These are phyloP conservation scores for Cabera pusaria DNA, from an alignment of 2,888 invertebrate genomes.

Conservation along the genomic window DNA sequence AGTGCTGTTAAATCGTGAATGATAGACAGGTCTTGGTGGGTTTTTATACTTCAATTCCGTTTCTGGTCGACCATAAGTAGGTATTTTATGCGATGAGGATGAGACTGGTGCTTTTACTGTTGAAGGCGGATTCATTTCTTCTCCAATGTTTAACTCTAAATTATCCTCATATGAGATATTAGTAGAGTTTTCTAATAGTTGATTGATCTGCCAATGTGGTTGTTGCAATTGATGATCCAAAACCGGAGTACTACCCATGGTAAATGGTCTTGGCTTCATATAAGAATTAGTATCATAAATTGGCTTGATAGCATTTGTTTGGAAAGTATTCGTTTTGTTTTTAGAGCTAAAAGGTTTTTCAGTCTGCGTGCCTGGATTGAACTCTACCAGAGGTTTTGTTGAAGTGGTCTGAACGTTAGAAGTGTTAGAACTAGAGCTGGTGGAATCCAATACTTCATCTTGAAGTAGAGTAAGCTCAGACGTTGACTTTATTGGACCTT, in stretches of 20 bases:
- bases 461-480: slow-evolving; percentile 50
- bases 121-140: slow-evolving; percentile 56
- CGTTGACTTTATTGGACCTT: slow-evolving; percentile 39
- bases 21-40: slow-evolving; percentile 49
- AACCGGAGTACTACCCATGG: slow-evolving; percentile 54
- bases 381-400: slow-evolving; percentile 44
- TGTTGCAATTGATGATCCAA: slow-evolving; percentile 74
- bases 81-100: slow-evolving; percentile 39
- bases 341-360: slow-evolving; percentile 70
- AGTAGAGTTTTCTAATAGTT: slow-evolving; percentile 66
- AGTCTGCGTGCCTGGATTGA: slow-evolving; percentile 72
- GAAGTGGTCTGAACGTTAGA: slow-evolving; percentile 29
- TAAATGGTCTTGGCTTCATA: slow-evolving; percentile 72
- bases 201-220: slow-evolving; percentile 79
- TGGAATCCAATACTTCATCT: slow-evolving; percentile 48
- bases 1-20: slow-evolving; percentile 45
- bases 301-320: slow-evolving; percentile 66
- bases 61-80: slow-evolving; percentile 35
- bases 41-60: slow-evolving; percentile 48
- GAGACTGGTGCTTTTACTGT: slow-evolving; percentile 43
- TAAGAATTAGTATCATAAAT: slow-evolving; percentile 53
- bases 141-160: slow-evolving; percentile 70
- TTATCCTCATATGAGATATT: slow-evolving; percentile 71
- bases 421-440: slow-evolving; percentile 5
- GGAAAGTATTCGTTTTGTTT: slow-evolving; percentile 56